Evolutionary conservation across 2,888 invertebrate species (phyloP).

Genomic region (Tholera decimalis): DNA sequence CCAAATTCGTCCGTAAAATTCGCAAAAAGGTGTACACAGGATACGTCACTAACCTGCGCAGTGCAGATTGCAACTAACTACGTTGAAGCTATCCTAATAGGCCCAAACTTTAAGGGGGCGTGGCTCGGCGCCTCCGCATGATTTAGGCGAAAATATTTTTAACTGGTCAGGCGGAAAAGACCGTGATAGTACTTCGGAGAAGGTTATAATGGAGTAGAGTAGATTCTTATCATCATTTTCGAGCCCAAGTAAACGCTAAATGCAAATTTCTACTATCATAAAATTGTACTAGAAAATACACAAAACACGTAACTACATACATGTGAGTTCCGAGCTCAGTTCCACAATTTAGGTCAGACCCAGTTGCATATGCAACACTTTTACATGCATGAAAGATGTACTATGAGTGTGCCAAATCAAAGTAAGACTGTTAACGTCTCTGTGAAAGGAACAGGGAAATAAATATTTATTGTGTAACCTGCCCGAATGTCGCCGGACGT

Average conservation of each 20-base stretch:
- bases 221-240: no score
- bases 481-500: background rate
- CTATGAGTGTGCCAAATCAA: constrained; percentile 36
- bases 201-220: no score
- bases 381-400: constrained; percentile 49
- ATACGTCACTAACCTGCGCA: no score
- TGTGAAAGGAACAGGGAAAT: constrained; percentile 54
- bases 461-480: constrained; percentile 35
- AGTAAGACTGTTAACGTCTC: constrained; percentile 25
- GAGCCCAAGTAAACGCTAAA: background rate
- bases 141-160: no score
- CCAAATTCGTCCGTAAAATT: no score
- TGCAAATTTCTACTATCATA: constrained; percentile 4
- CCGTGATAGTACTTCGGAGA: no score
- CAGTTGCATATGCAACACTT: constrained; percentile 48
- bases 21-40: no score
- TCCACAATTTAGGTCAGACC: constrained; percentile 54
- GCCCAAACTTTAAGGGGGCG: no score
- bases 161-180: no score
- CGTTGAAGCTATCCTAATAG: no score
- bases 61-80: no score
- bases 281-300: constrained; percentile 17
- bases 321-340: constrained; percentile 12
- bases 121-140: no score
- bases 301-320: constrained; percentile 24